Evolutionary conservation across 53 echinoderm and acorn worm genomes (phyloP).

Genomic region (Apostichopus leukothele): DNA sequence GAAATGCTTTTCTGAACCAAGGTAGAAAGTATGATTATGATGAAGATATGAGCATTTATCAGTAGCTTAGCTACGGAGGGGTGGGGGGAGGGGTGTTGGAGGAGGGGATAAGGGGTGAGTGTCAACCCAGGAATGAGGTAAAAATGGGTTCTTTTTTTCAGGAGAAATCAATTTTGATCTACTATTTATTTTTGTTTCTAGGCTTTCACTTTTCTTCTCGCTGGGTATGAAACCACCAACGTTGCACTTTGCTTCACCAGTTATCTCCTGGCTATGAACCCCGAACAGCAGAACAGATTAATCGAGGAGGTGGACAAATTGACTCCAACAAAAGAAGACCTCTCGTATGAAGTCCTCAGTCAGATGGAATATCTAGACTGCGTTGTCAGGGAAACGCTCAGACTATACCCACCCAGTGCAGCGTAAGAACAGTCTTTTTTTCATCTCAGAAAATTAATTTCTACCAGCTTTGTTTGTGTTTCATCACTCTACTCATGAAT

Average conservation of each 20-base stretch:
- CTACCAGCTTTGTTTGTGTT: too few species aligned
- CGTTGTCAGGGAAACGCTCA: conserved; percentile 62
- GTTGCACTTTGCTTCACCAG: conserved; percentile 57
- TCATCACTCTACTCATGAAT: too few species aligned
- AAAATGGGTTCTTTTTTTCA: too few species aligned
- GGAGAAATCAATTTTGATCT: neutral
- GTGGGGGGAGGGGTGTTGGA: too few species aligned
- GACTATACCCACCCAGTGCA: conserved; percentile 67
- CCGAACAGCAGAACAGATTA: conserved; percentile 71
- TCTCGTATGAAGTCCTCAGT: conserved; percentile 58
- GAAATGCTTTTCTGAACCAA: too few species aligned
- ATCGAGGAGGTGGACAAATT: conserved; percentile 70
- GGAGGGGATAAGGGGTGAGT: too few species aligned
- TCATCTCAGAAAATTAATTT: too few species aligned
- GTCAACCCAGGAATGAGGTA: too few species aligned
- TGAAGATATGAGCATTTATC: too few species aligned
- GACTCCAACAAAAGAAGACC: conserved; percentile 61
- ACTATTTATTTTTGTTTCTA: conserved; percentile 28
- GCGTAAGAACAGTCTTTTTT: conserved; percentile 42
- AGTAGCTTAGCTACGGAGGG: too few species aligned
- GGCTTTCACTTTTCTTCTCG: conserved; percentile 71
- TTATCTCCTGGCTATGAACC: conserved; percentile 72
- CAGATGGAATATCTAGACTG: conserved; percentile 68
- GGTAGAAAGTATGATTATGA: too few species aligned
- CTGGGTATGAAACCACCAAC: conserved; percentile 80